These are phyloP conservation scores for Erythrocercus mccallii DNA, from an alignment of 2,113 vertebrate genomes.

Conservation along the genomic window DNA sequence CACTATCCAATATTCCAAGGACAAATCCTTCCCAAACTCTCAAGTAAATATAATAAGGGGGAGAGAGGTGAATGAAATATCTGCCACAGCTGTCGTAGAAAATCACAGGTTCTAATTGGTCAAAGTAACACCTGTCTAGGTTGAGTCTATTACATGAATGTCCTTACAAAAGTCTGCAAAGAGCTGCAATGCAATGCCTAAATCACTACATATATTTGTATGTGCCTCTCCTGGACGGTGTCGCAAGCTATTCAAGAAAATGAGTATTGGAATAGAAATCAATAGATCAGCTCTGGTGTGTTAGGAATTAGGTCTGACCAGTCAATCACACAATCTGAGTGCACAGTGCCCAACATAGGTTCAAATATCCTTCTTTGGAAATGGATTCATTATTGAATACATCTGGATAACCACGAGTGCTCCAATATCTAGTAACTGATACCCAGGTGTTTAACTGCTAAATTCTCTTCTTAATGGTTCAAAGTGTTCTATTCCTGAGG, in stretches of 20 bases:
- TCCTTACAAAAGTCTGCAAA: not conserved
- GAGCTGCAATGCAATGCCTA: not conserved
- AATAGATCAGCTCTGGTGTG: not conserved
- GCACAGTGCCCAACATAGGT: accelerated
- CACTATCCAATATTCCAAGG: not conserved
- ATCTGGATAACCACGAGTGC: not conserved
- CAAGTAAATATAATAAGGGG: not conserved
- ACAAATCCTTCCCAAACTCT: not conserved
- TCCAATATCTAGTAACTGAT: not conserved
- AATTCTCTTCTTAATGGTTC: not conserved
- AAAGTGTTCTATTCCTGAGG: not conserved
- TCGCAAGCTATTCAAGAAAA: not conserved
- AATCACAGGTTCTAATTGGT: not conserved
- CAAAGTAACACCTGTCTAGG: not conserved
- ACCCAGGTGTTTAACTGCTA: not conserved
- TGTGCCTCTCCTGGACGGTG: not conserved
- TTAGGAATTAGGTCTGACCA: not conserved
- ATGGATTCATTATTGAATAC: not conserved
- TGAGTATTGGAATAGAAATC: not conserved
- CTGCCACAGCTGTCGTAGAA: not conserved
- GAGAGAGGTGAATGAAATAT: not conserved
- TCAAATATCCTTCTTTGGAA: not conserved
- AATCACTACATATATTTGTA: not conserved
- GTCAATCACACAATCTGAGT: not conserved
- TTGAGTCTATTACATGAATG: not conserved